These are phyloP conservation scores for Alfaro cultratus DNA, from an alignment of 2,797 vertebrate species.

Conservation along the genomic window DNA sequence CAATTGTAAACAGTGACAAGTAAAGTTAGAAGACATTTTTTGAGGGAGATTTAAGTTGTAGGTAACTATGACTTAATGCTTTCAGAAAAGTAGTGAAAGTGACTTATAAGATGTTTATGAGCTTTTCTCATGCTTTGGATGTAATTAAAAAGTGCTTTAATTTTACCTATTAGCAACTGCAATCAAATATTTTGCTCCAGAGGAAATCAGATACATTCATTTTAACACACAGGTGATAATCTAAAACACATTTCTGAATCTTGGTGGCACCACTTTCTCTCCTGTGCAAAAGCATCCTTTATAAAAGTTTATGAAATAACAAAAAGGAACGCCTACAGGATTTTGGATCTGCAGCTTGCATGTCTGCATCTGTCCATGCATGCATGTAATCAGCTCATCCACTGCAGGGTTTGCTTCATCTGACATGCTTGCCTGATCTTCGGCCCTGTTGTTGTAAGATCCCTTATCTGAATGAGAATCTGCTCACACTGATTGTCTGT, in stretches of 20 bases:
- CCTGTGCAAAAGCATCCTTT: not conserved
- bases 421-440: conserved; percentile 35
- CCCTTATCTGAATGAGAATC: conserved; percentile 56
- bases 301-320: not conserved
- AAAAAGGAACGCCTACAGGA: not conserved
- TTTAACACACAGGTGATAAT: not conserved
- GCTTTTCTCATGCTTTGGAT: not conserved
- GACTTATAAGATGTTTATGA: not conserved
- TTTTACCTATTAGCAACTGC: not conserved
- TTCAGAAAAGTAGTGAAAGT: not conserved
- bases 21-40: not conserved
- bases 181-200: not conserved
- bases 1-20: not conserved
- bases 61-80: not conserved
- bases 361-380: conserved; percentile 16
- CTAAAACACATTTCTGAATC: not conserved
- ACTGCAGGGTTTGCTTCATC: conserved; percentile 21
- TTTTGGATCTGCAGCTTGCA: not conserved
- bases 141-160: not conserved
- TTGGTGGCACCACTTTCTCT: not conserved
- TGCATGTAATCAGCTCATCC: conserved; percentile 51
- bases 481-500: conserved; percentile 17
- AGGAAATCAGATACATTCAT: not conserved
- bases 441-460: conserved; percentile 70
- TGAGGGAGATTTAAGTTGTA: not conserved